Conservation (phyloP, 2,113 vertebrate species). For the Gyps fulvus region DNA sequence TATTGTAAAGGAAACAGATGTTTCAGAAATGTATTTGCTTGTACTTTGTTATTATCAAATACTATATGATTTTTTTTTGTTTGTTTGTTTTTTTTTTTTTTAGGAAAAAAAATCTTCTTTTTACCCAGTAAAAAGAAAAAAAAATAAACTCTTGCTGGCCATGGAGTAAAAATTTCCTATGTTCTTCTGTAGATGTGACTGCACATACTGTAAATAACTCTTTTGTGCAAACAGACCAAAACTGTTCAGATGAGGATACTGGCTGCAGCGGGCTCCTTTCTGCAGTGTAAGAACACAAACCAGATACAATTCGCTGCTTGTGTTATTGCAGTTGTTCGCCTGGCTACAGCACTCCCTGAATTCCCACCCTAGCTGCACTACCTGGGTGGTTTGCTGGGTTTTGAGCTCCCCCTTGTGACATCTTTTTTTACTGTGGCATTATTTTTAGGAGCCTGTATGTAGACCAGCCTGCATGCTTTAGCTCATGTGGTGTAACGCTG, state of each 20-base stretch:
- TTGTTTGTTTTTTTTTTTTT: neutral
- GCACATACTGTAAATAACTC: conserved; percentile 65
- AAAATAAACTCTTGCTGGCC: conserved; percentile 63
- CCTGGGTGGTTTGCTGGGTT: neutral
- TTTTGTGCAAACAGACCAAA: conserved; percentile 15
- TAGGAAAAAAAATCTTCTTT: neutral
- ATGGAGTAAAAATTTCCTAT: conserved; percentile 61
- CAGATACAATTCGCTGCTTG: neutral
- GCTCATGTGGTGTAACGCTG: neutral
- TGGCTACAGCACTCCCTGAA: neutral
- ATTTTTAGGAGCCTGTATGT: neutral
- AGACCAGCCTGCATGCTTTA: neutral
- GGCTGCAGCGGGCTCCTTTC: neutral
- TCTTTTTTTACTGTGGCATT: neutral
- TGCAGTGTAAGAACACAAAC: neutral
- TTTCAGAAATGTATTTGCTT: conserved; percentile 65
- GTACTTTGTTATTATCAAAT: conserved; percentile 66
- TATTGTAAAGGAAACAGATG: conserved; percentile 58
- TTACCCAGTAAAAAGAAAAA: conserved; percentile 55
- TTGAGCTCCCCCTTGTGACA: conserved; percentile 47
- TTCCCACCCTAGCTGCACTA: neutral
- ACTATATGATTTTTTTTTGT: conserved; percentile 3
- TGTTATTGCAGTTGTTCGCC: neutral
- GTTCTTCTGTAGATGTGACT: conserved; percentile 58
- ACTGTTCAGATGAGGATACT: neutral